A percentile compares a stretch with the other conserved stretches of the same genome.
Conservation (phyloP, 2,797 vertebrate genomes). For the Erethizon dorsatum region DNA sequence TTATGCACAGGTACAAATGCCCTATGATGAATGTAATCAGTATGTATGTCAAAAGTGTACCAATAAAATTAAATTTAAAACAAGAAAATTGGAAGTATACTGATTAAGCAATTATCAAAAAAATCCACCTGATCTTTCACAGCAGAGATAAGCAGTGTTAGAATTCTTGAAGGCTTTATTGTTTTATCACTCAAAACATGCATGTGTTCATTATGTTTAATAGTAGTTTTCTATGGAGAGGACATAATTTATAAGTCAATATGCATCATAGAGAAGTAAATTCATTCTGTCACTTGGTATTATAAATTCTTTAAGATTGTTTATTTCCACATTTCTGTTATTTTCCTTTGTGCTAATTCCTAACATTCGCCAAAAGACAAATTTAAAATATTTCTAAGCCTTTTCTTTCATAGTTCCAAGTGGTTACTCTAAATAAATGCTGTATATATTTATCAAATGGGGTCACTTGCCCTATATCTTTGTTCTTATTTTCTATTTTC, state of each 20-base stretch:
- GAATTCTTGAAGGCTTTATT: neutral
- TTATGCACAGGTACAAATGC: neutral
- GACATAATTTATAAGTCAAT: neutral
- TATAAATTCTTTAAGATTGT: fast-evolving
- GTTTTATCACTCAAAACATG: too few species aligned
- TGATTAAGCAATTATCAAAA: neutral
- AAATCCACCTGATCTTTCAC: fast-evolving
- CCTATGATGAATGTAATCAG: neutral
- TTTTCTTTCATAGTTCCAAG: neutral
- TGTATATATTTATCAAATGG: neutral
- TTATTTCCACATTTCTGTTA: neutral
- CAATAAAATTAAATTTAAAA: neutral
- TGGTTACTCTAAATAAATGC: neutral
- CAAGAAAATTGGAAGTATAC: neutral
- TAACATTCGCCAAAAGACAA: neutral
- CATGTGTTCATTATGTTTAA: too few species aligned
- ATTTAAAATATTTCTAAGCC: neutral
- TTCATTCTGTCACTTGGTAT: fast-evolving
- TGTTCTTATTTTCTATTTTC: fast-evolving
- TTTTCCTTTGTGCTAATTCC: neutral
- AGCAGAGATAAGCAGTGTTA: too few species aligned
- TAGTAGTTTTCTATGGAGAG: fast-evolving
- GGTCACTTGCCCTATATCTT: fast-evolving
- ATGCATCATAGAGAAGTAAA: neutral
- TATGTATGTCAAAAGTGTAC: neutral